Base-by-base conservation (phyloP, 2,797 vertebrate species). In the Oreonectes daqikongensis region DNA sequence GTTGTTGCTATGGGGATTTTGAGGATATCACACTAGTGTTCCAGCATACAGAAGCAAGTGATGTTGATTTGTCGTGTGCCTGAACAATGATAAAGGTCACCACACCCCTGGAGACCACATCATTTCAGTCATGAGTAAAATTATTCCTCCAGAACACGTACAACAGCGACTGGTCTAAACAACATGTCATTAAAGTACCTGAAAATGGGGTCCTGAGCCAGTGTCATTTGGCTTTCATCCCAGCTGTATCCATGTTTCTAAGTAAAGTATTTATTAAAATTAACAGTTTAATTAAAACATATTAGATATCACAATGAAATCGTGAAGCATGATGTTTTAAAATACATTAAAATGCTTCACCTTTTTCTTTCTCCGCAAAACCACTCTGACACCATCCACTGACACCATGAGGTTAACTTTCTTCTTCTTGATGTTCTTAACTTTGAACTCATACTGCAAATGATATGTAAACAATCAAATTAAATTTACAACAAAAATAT, bases 381-480 rank as follows among this genome's bases (percentile, higher is more conserved):
- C 88, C 70, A 99, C 97, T 86, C 96, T 95, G 87, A 99, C 95
- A 0, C 86, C 94, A 0, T 98, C 96, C 12, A 97, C 96, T 0
- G 97, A 98, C 2, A 99, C 94, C 0, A 98, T 90, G 5, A 99
- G 95, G 87, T 90, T 95, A 82, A 99, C 97, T 86, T 99, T 99
- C 91, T 97, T 99, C 87, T 99, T 99, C 93, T 99, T 99, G 53
- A 99, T 96, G 82, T 97, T 99, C 92, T 99, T 99, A 86, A 97
- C 94, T 88, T 99, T 99, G 86, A 98, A 99, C 81, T 99, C 97
- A 81, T 98, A 99, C 97, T 99, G 93, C 7, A 60, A 72, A 78
- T 26, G 1, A 32, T 6, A 28, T 40, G 69, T 52, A 26, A 44
- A 24, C 0, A 28, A 0, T 42, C 12, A 67, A 24, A 28, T 15